Conservation (phyloP, 1,140 invertebrate species). For the Procambarus clarkii region DNA sequence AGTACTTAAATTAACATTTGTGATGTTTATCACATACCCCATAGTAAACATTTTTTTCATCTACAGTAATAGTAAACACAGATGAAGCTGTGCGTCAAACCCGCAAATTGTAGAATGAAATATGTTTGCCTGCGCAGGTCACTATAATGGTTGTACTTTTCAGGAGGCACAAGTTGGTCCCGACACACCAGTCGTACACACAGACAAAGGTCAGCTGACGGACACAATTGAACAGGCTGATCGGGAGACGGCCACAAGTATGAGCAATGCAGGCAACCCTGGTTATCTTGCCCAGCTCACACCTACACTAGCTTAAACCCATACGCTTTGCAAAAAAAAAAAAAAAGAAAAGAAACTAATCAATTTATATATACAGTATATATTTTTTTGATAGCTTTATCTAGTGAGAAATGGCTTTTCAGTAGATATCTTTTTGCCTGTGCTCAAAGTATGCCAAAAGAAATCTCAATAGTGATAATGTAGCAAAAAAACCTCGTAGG, state of each 20-base stretch:
- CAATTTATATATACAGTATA: background rate
- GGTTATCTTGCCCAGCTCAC: constrained; percentile 30
- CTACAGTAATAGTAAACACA: no score
- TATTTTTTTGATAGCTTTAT: background rate
- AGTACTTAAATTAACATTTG: no score
- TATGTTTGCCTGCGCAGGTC: no score
- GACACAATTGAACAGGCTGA: constrained; percentile 77
- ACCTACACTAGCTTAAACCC: background rate
- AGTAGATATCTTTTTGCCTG: background rate
- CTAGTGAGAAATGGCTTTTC: background rate
- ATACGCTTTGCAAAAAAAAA: background rate
- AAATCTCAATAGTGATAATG: background rate
- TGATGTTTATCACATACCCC: no score
- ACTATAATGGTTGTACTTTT: background rate
- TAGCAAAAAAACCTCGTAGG: background rate
- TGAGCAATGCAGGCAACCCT: constrained; percentile 64
- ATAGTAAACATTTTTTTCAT: no score
- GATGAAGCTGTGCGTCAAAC: no score
- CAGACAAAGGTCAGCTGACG: constrained; percentile 80
- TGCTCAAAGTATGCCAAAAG: background rate
- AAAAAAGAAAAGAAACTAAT: background rate
- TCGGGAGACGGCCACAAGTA: constrained; percentile 77
- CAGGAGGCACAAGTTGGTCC: constrained; percentile 74
- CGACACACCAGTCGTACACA: constrained; percentile 73
- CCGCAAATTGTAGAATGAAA: no score